Conservation (phyloP, 2,797 vertebrate genomes). For the Nasua narica region DNA sequence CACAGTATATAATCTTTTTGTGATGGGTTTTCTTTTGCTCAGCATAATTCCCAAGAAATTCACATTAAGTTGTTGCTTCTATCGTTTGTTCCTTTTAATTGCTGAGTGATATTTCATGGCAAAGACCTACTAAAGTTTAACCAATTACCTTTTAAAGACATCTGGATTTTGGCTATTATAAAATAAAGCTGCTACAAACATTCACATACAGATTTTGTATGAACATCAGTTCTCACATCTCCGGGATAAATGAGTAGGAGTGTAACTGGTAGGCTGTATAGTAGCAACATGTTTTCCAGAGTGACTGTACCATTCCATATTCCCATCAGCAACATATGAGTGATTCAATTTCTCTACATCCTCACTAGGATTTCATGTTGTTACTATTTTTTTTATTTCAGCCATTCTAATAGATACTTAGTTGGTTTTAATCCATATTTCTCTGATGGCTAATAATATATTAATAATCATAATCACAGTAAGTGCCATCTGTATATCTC, state of each 20-base stretch:
- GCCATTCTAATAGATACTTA: neutral
- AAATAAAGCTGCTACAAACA: neutral
- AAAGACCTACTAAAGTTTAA: neutral
- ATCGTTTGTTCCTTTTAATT: neutral
- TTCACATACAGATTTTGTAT: neutral
- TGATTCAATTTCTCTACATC: neutral
- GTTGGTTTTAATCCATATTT: neutral
- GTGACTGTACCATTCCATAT: neutral
- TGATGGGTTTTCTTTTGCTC: neutral
- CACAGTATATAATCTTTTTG: neutral
- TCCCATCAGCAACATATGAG: neutral
- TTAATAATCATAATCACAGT: neutral
- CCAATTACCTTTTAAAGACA: neutral
- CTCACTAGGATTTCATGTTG: neutral
- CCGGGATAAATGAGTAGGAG: neutral
- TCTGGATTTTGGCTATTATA: neutral
- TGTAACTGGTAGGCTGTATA: neutral
- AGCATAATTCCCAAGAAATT: neutral
- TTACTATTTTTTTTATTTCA: neutral
- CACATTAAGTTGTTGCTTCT: neutral
- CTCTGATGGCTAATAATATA: neutral
- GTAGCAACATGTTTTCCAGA: neutral
- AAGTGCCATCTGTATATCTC: neutral
- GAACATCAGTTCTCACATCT: neutral
- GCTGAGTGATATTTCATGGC: neutral